Evolutionary conservation across 2,888 invertebrate genomes (phyloP).

Genomic region (Aproaerema taeniolella): DNA sequence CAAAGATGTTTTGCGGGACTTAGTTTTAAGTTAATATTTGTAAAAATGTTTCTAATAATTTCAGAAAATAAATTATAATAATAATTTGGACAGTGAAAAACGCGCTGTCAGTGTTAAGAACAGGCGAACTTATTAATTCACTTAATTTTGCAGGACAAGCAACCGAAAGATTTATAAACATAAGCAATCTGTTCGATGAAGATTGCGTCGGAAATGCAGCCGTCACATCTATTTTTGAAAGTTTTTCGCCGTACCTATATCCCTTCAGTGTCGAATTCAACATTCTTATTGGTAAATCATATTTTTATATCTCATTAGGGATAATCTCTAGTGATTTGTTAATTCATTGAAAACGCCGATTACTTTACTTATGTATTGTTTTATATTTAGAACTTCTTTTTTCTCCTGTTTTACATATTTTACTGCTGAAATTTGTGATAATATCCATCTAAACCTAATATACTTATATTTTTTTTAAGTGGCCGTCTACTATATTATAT

Average conservation of each 20-base stretch:
- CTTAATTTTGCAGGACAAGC: too few species aligned
- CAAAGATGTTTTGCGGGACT: too few species aligned
- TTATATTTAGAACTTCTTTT: too few species aligned
- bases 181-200: slow-evolving; percentile 47
- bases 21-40: too few species aligned
- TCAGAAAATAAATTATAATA: too few species aligned
- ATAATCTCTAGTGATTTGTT: neutral
- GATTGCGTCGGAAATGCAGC: slow-evolving; percentile 66
- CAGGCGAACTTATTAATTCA: too few species aligned
- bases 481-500: slow-evolving; percentile 84
- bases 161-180: neutral
- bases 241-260: slow-evolving; percentile 86
- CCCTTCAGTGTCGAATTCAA: slow-evolving; percentile 90
- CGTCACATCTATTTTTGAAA: slow-evolving; percentile 68
- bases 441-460: neutral
- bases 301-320: slow-evolving; percentile 3
- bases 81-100: too few species aligned
- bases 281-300: slow-evolving; percentile 84
- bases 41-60: too few species aligned
- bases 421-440: neutral
- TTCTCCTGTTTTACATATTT: too few species aligned
- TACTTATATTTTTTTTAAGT: slow-evolving; percentile 47
- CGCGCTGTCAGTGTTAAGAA: too few species aligned
- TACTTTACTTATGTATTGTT: too few species aligned
- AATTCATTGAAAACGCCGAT: too few species aligned